A percentile compares a stretch with the other conserved stretches of the same genome.
Conservation (phyloP, 2,113 vertebrate species). For the Notechis scutatus region DNA sequence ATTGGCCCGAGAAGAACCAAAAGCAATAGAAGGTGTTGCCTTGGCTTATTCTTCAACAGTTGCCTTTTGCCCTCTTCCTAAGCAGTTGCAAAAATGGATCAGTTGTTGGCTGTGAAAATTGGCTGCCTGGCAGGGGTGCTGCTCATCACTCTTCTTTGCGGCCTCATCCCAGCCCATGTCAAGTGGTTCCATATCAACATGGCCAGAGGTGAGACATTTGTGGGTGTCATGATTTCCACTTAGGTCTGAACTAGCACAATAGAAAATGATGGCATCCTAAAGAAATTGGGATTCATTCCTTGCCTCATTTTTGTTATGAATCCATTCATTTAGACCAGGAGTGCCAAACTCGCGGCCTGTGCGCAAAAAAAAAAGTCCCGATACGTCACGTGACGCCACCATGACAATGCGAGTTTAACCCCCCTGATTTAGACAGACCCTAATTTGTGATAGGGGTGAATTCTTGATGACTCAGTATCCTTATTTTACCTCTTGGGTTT, state of each 20-base stretch:
- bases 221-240: too few species aligned
- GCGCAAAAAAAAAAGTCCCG: too few species aligned
- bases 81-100: slow-evolving; percentile 51
- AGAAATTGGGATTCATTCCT: too few species aligned
- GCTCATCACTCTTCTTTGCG: slow-evolving; percentile 52
- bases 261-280: not conserved
- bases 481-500: not conserved
- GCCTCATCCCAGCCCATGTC: slow-evolving; percentile 55
- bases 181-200: slow-evolving; percentile 60
- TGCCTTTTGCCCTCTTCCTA: not conserved
- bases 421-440: not conserved
- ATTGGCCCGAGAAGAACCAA: not conserved
- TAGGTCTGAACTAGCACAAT: not conserved
- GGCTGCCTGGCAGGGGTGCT: slow-evolving; percentile 57
- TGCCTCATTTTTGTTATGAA: not conserved
- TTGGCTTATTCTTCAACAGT: not conserved
- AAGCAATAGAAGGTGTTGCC: too few species aligned
- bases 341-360: not conserved
- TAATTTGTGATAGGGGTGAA: too few species aligned
- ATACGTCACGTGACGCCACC: too few species aligned
- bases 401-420: too few species aligned
- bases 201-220: slow-evolving; percentile 54
- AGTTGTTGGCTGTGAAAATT: slow-evolving; percentile 52
- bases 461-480: not conserved
- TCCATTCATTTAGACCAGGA: not conserved